Evolutionary conservation across 2,888 invertebrate genomes (phyloP), one percentile per base, ranked within the genome.

Genomic region (Meteorus colon): DNA sequence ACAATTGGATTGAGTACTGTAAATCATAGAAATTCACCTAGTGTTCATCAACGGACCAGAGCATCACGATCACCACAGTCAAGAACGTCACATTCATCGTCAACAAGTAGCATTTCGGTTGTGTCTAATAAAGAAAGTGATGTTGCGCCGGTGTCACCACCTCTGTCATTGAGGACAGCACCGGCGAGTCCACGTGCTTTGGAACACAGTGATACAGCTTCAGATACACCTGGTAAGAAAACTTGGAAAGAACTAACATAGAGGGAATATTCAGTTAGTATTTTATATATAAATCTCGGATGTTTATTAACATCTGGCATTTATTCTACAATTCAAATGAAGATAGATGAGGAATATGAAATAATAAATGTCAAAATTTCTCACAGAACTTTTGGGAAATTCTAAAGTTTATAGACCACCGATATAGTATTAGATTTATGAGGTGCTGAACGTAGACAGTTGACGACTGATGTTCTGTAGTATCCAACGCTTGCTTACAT

Each of bases 1-100:
- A 41, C 31, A 0, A 70, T 55, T n/a, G 29, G n/a, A 14, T 74
- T 24, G 12, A 91, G 91, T 79, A 92, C 92, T 6, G 91, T 92
- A 79, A 19, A 74, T 12, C 68, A 62, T 14, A 14, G 71, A 66
- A 77, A 62, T 41, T 79, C 79, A 65, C 78, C 79, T 27, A 77
- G n/a, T 31, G 31, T 19, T 62, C 62, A 45, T 55, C 51, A 19
- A 62, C 71, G 62, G 45, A 60, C 62, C 12, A 75, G 72, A 27
- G 51, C 66, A 12, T 81, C 83, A 62, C 81, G 80, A 67, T 84
- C 84, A 2, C 80, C 83, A 24, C 48, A 81, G 63, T 80, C 83
- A 14, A 79, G 82, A 68, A 78, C 78, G 34, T 80, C 85, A 16
- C 81, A 81, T 66, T 82, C 84, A 16, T 81, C 86, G 12, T 80